Evolutionary conservation across 2,113 vertebrate species (phyloP).

Genomic region (Charina bottae): DNA sequence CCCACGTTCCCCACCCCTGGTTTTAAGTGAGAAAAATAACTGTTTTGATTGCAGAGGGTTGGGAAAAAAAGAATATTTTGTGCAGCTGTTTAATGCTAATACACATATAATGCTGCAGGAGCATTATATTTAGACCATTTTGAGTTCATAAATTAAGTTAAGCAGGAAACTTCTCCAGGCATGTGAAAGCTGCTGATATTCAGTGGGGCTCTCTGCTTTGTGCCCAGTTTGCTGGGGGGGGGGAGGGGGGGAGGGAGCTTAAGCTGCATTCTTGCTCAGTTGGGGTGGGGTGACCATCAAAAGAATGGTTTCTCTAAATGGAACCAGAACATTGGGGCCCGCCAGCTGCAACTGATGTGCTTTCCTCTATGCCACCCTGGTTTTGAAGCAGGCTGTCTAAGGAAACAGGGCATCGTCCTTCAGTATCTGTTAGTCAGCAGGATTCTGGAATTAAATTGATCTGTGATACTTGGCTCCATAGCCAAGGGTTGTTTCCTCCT

Average conservation of each 20-base stretch:
- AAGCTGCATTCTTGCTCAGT: not conserved
- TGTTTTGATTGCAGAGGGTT: not conserved
- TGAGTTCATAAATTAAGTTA: slow-evolving; percentile 26
- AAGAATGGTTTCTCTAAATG: not conserved
- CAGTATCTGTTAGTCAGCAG: not conserved
- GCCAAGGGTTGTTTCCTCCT: not conserved
- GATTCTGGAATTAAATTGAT: slow-evolving; percentile 2
- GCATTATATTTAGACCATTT: not conserved
- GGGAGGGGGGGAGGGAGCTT: not conserved
- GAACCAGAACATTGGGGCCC: slow-evolving; percentile 40
- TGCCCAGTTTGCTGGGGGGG: not conserved
- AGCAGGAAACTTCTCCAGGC: slow-evolving; percentile 24
- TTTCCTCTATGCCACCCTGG: not conserved
- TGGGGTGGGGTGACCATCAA: not conserved
- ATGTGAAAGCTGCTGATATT: not conserved
- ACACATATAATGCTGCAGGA: slow-evolving; percentile 43
- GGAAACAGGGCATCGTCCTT: not conserved
- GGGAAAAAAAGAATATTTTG: not conserved
- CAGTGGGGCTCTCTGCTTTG: not conserved
- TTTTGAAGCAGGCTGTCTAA: not conserved
- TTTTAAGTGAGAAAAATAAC: not conserved
- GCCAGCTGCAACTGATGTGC: slow-evolving; percentile 8
- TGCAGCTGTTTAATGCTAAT: slow-evolving; percentile 27
- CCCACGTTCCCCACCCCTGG: not conserved
- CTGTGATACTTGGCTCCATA: slow-evolving; percentile 17